phyloP scores from a whole-genome alignment of 2,113 vertebrate species.

The Callionymus lyra region DNA sequence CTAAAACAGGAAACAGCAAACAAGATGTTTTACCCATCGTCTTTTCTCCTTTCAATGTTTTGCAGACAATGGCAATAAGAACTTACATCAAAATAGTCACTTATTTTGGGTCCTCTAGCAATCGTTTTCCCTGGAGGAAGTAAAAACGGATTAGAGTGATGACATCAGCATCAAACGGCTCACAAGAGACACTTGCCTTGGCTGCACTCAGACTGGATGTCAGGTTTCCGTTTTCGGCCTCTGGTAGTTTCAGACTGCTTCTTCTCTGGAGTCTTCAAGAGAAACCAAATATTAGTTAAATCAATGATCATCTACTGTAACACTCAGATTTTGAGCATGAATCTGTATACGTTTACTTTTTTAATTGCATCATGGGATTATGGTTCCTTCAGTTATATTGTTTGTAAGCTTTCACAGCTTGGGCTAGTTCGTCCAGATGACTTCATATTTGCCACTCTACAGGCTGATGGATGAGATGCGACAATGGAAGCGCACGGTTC shows the following conservation, averaged over 20 bases:
- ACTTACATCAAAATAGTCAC: conserved; percentile 99
- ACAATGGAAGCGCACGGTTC: too few relatives aligned
- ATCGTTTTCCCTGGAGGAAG: conserved; percentile 78
- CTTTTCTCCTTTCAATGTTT: conserved; percentile 2
- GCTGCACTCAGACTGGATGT: conserved; percentile 94
- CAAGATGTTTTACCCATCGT: too few relatives aligned
- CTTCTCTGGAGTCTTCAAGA: conserved; percentile 88
- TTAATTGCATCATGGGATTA: too few relatives aligned
- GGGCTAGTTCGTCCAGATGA: too few relatives aligned
- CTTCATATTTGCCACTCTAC: too few relatives aligned
- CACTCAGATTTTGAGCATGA: too few relatives aligned
- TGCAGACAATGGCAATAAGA: conserved; percentile 2
- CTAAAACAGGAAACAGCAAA: conserved; percentile 51
- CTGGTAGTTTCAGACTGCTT: conserved; percentile 89
- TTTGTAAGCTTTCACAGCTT: too few relatives aligned
- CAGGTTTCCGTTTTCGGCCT: conserved; percentile 95
- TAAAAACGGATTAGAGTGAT: conserved; percentile 23
- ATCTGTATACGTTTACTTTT: too few relatives aligned
- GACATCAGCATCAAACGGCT: background rate
- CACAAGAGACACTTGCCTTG: conserved; percentile 74
- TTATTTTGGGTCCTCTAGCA: conserved; percentile 93
- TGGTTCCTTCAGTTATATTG: too few relatives aligned
- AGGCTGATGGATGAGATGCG: too few relatives aligned
- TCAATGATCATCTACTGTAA: too few relatives aligned
- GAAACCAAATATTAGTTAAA: too few relatives aligned